Evolutionary conservation across 2,797 vertebrate species (phyloP), one percentile per base, ranked within the genome.

Genomic region (Neopelma chrysocephalum): DNA sequence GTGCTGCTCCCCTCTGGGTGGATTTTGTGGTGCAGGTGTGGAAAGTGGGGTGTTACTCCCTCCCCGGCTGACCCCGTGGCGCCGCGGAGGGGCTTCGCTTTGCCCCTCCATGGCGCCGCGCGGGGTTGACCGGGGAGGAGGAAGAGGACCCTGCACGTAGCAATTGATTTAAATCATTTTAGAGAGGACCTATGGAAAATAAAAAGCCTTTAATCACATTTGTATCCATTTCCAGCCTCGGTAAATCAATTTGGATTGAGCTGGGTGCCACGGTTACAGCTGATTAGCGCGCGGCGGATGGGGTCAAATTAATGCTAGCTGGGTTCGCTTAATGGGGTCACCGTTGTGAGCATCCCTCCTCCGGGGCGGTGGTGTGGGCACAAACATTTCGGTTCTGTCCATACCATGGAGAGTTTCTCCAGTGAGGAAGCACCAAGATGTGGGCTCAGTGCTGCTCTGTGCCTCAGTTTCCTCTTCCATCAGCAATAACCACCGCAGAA

Each of bases 241-340:
- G 97, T 98, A 98, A 98, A 98, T 98, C 98, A 98, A 98, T 98
- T 98, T 98, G 97, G 96, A 98, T 98, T 97, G 98, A 98, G 97
- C 97, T 88, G 97, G 97, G 97, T 97, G 98, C 98, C 97, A 95
- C 97, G 71, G 97, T 97, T 96, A 97, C 97, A 96, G 97, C 98
- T 98, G 97, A 98, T 98, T 98, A 98, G 97, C 90, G 78, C 50
- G 83, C 50, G 77, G 97, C 90, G 90, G 96, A 92, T 98, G 96
- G 96, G 97, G 98, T 97, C 97, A 97, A 96, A 97, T 98, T 97
- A 97, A 97, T 96, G 97, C 95, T 75, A 70, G 94, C 95, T 93
- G 10, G 89, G 97, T 92, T 97, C n/a, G 47, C 92, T 66, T 94
- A 95, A 94, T 89, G 92, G 97, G 97, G 97, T 98, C 92, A 81